A percentile compares a stretch with the other conserved stretches of the same genome.
phyloP scores from a whole-genome alignment of 1,140 invertebrate species.

The Aphaenogaster rudis region DNA sequence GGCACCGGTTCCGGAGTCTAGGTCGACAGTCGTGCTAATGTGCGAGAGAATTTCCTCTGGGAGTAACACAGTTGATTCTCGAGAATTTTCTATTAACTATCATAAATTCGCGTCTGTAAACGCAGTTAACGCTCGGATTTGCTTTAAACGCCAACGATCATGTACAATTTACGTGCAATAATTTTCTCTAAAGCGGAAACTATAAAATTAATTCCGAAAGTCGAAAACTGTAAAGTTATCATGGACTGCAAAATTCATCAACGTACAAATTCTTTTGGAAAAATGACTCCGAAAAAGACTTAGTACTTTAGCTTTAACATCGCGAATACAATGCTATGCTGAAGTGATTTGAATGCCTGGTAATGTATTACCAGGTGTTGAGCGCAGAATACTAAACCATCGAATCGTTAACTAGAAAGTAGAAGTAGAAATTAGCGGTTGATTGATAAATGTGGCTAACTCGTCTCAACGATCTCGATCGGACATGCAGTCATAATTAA shows the following conservation, averaged over 20 bases:
- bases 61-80: constrained; percentile 39
- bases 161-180: not conserved
- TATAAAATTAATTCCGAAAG: not conserved
- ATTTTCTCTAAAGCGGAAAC: not conserved
- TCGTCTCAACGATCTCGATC: not conserved
- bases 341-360: not conserved
- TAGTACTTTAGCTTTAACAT: not conserved
- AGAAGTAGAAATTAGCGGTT: constrained; percentile 24
- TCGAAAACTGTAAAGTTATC: not conserved
- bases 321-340: not conserved
- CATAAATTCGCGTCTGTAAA: not conserved
- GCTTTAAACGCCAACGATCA: not conserved
- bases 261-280: not conserved
- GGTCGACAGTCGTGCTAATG: constrained; percentile 61
- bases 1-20: constrained; percentile 19
- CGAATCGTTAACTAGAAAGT: constrained; percentile 25
- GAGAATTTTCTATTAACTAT: constrained; percentile 39
- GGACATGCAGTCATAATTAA: constrained; percentile 20
- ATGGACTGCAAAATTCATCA: not conserved
- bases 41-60: constrained; percentile 19
- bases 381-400: not conserved
- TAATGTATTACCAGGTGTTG: not conserved
- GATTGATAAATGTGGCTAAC: not conserved
- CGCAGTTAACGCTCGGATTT: not conserved
- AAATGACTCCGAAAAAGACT: not conserved